Conservation (phyloP, 2,797 vertebrate species). For the Aselliscus stoliczkanus region DNA sequence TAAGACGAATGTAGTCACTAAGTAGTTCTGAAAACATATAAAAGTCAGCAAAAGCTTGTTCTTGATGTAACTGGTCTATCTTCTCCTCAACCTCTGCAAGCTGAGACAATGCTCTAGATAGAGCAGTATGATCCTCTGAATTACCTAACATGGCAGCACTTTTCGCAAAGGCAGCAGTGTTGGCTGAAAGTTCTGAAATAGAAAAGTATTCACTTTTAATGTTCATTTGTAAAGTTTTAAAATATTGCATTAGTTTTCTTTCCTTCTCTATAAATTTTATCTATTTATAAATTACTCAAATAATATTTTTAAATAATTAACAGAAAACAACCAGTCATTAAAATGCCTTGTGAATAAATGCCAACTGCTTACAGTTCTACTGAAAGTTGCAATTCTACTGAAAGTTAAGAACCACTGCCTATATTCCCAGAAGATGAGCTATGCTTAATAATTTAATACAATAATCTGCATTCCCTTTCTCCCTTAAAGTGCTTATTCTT, state of each 20-base stretch:
- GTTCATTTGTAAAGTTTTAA: neutral
- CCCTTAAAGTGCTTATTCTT: neutral
- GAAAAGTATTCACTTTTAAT: slow-evolving; percentile 34
- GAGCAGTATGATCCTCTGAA: slow-evolving; percentile 96
- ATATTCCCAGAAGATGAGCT: neutral
- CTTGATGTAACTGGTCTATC: slow-evolving; percentile 95
- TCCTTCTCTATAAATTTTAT: slow-evolving; percentile 31
- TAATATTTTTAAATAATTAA: slow-evolving; percentile 18
- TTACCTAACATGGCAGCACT: slow-evolving; percentile 99
- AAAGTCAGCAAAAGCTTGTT: slow-evolving; percentile 95
- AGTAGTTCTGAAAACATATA: slow-evolving; percentile 95
- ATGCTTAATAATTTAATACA: neutral
- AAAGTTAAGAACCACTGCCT: neutral
- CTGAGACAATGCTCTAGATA: slow-evolving; percentile 95
- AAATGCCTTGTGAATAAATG: neutral
- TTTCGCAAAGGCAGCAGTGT: slow-evolving; percentile 95
- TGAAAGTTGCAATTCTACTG: neutral
- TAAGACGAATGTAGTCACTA: slow-evolving; percentile 95
- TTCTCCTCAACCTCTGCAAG: slow-evolving; percentile 98
- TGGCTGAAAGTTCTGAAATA: slow-evolving; percentile 91
- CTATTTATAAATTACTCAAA: neutral
- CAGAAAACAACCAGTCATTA: slow-evolving; percentile 6
- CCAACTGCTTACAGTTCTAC: neutral
- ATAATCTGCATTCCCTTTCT: neutral
- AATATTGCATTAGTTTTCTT: neutral